Evolutionary conservation across 1,140 invertebrate species (phyloP).

Genomic region (Schlechtendalia chinensis): DNA sequence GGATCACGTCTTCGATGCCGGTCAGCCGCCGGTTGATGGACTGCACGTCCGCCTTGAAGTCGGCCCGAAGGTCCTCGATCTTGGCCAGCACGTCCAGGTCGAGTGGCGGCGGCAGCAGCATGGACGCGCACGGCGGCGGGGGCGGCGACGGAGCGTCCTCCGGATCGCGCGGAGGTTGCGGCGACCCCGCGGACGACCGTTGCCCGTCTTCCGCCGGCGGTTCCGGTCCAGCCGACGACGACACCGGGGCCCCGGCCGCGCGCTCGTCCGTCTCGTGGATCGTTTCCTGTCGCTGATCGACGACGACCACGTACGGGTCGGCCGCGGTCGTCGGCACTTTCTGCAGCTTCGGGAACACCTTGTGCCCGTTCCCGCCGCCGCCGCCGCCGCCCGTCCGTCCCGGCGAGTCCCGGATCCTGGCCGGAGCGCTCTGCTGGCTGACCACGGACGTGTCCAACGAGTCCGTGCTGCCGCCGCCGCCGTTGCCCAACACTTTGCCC

Average conservation of each 20-base stretch:
- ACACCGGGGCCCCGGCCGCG: slow-evolving; percentile 56
- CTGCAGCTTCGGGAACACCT: slow-evolving; percentile 71
- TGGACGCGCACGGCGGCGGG: slow-evolving; percentile 53
- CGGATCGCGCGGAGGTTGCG: slow-evolving; percentile 52
- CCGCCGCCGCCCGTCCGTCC: slow-evolving; percentile 58
- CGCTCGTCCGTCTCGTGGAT: slow-evolving; percentile 76
- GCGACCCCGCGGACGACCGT: background rate
- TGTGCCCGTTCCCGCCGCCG: slow-evolving; percentile 64
- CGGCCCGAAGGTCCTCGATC: slow-evolving; percentile 52
- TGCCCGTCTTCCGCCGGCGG: slow-evolving; percentile 48
- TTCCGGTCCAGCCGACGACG: slow-evolving; percentile 59
- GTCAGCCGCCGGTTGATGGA: slow-evolving; percentile 53
- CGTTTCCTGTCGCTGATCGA: slow-evolving; percentile 67
- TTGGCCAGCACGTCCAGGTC: slow-evolving; percentile 33
- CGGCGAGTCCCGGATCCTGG: slow-evolving; percentile 58
- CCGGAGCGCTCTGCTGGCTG: slow-evolving; percentile 58
- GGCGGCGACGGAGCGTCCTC: slow-evolving; percentile 56
- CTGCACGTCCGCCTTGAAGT: slow-evolving; percentile 53
- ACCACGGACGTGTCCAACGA: slow-evolving; percentile 60
- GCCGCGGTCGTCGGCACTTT: slow-evolving; percentile 56
- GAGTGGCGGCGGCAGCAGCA: slow-evolving; percentile 53
- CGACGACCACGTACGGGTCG: slow-evolving; percentile 35
- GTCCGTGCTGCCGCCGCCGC: slow-evolving; percentile 64
- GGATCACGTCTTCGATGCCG: slow-evolving; percentile 44
- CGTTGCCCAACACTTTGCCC: slow-evolving; percentile 76